These are phyloP conservation scores for Anaspis maculata DNA, from an alignment of 2,888 invertebrate species.

Conservation along the genomic window DNA sequence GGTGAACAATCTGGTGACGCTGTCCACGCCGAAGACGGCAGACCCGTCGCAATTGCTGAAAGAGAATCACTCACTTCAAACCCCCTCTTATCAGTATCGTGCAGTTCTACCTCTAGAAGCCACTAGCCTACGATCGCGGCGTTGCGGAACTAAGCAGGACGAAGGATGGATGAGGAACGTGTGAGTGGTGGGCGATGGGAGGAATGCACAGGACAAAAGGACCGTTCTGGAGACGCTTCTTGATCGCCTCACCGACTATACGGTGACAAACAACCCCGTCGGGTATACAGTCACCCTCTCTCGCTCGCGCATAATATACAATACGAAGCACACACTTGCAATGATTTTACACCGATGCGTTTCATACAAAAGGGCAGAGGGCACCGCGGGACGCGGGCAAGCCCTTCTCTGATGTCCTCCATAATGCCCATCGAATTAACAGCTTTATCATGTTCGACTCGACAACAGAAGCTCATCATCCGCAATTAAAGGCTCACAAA, in stretches of 20 bases:
- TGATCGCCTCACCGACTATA: no score
- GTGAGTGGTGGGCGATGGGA: slow-evolving; percentile 5
- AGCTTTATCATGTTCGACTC: no score
- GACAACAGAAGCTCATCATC: no score
- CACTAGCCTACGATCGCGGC: slow-evolving; percentile 18
- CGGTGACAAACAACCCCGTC: slow-evolving; percentile 1
- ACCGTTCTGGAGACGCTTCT: no score
- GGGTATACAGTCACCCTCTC: neutral
- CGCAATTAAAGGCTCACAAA: no score
- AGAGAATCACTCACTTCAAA: slow-evolving; percentile 46
- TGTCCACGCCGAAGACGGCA: slow-evolving; percentile 45
- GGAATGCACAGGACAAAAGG: slow-evolving; percentile 1
- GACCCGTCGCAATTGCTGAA: slow-evolving; percentile 44
- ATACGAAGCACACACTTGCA: slow-evolving; percentile 10
- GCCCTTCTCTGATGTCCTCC: no score
- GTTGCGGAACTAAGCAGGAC: slow-evolving; percentile 12
- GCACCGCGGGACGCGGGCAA: no score
- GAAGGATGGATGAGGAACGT: slow-evolving; percentile 4
- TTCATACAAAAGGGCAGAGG: no score
- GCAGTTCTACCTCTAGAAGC: slow-evolving; percentile 38
- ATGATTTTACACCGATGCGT: slow-evolving; percentile 7
- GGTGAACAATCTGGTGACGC: slow-evolving; percentile 45
- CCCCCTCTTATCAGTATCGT: slow-evolving; percentile 40
- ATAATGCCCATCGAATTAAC: no score
- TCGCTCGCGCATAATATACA: no score